These are phyloP conservation scores for Melanostigma gelatinosum DNA, from an alignment of 2,113 vertebrate genomes.

Conservation along the genomic window DNA sequence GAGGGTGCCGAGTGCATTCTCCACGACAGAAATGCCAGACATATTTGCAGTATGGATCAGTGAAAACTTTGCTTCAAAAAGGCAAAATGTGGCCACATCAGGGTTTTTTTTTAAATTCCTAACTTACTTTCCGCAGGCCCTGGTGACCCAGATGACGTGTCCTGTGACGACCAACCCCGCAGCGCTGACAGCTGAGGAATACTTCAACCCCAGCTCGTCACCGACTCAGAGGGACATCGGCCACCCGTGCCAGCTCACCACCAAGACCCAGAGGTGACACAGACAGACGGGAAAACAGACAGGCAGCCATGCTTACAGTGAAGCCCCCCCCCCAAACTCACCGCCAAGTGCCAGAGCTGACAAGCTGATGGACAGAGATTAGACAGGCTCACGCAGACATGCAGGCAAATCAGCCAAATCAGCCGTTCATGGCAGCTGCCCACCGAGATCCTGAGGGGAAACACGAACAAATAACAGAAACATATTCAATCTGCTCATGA, in stretches of 20 bases:
- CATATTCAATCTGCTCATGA: conserved; percentile 10
- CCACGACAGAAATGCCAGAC: conserved; percentile 11
- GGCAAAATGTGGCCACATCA: too few relatives aligned
- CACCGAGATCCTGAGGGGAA: conserved; percentile 14
- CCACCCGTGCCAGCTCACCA: conserved; percentile 95
- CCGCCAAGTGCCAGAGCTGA: conserved; percentile 35
- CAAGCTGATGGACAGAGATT: conserved; percentile 31
- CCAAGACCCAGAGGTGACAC: conserved; percentile 97
- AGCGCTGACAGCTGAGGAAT: conserved; percentile 94
- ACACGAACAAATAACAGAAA: not conserved
- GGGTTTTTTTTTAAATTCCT: not conserved
- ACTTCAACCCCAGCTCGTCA: conserved; percentile 92
- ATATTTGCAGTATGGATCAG: not conserved
- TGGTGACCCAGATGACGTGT: conserved; percentile 92
- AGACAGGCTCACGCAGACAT: conserved; percentile 3
- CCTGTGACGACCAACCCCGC: conserved; percentile 90
- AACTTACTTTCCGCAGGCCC: conserved; percentile 80
- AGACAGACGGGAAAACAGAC: conserved; percentile 1
- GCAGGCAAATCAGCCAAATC: conserved; percentile 1
- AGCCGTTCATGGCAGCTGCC: not conserved
- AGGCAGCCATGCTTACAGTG: conserved; percentile 6
- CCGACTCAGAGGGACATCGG: conserved; percentile 92
- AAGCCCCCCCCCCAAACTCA: not conserved
- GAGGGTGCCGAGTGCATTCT: not conserved
- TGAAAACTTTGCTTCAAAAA: not conserved